Conservation (phyloP, 1,140 invertebrate species). For the Papilio glaucus region DNA sequence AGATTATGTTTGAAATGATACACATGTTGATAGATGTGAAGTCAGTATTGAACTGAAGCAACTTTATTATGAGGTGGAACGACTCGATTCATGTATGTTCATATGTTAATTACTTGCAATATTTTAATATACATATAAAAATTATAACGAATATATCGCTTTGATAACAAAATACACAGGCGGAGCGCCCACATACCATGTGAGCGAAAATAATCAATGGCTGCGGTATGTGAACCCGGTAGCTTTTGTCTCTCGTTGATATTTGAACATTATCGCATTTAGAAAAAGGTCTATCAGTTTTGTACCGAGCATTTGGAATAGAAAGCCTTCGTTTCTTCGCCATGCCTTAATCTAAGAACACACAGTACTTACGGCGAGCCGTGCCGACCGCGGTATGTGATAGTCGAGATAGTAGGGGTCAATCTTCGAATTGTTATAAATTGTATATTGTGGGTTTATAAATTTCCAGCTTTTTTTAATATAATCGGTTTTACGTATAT, state of each 20-base stretch:
- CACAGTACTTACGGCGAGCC: conserved; percentile 70
- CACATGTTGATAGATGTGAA: conserved; percentile 53
- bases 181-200: too few species aligned
- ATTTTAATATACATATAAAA: conserved; percentile 51
- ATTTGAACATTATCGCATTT: conserved; percentile 3
- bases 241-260: neutral
- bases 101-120: conserved; percentile 66
- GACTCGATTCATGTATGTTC: conserved; percentile 51
- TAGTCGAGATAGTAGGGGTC: conserved; percentile 40
- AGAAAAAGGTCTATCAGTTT: neutral
- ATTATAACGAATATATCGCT: conserved; percentile 64
- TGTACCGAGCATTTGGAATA: neutral
- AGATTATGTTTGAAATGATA: conserved; percentile 63
- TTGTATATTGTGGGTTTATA: conserved; percentile 75
- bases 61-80: conserved; percentile 49
- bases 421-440: conserved; percentile 65
- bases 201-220: too few species aligned
- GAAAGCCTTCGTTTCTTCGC: conserved; percentile 2
- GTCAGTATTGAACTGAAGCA: conserved; percentile 46
- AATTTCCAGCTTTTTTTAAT: conserved; percentile 77
- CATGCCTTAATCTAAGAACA: conserved; percentile 56
- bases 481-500: conserved; percentile 75
- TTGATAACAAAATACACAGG: conserved; percentile 51
- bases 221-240: neutral
- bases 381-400: conserved; percentile 41